phyloP scores from a whole-genome alignment of 2,888 invertebrate species.

The Pseudococcus viburni region DNA sequence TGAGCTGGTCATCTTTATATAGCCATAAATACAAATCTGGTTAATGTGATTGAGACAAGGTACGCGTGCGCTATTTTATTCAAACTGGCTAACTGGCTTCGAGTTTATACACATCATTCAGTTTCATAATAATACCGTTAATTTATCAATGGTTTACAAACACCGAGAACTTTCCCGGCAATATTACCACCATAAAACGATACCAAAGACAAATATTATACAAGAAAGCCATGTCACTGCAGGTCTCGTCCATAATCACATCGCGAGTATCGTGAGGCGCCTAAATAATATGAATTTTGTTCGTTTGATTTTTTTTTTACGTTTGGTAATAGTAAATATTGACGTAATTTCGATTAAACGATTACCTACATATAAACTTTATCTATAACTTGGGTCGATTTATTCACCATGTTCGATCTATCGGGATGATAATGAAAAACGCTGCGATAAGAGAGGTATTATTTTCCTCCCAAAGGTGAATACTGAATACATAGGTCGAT shows the following conservation, averaged over 20 bases:
- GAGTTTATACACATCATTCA: neutral
- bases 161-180: neutral
- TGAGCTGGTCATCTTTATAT: slow-evolving; percentile 24
- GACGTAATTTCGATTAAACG: neutral
- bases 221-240: neutral
- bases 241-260: neutral
- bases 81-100: neutral
- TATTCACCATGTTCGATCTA: neutral
- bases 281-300: neutral
- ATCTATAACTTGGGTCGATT: neutral
- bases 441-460: neutral
- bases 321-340: neutral
- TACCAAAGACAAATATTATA: neutral
- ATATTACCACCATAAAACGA: neutral
- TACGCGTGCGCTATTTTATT: slow-evolving; percentile 6
- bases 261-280: neutral
- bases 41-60: slow-evolving; percentile 8
- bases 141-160: neutral
- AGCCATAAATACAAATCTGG: slow-evolving; percentile 38
- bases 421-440: neutral
- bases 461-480: neutral
- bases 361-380: neutral
- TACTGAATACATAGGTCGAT: neutral
- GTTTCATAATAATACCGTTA: slow-evolving; percentile 54
- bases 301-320: neutral